Percentiles rank a stretch among this genome's conserved stretches.
These are phyloP conservation scores for Hyperoplus immaculatus DNA, from an alignment of 2,797 vertebrate genomes.

Conservation along the genomic window DNA sequence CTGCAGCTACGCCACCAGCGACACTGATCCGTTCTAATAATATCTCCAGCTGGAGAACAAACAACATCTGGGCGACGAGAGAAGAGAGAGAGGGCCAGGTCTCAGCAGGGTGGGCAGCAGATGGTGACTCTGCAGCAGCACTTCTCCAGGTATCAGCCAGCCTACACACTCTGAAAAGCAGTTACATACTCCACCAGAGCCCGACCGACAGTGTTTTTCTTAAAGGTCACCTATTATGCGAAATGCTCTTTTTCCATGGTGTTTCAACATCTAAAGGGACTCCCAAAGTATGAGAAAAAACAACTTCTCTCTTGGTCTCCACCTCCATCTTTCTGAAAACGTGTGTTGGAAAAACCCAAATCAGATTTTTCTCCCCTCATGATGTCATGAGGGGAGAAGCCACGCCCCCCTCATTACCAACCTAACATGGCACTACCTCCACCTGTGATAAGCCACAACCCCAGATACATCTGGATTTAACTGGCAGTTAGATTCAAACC, in stretches of 20 bases:
- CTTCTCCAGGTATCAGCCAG: slow-evolving; percentile 78
- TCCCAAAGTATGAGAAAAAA: too few relatives aligned
- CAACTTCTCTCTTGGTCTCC: too few relatives aligned
- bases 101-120: slow-evolving; percentile 68
- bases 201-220: background rate
- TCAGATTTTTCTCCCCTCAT: too few relatives aligned
- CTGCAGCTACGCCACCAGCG: slow-evolving; percentile 65
- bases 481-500: too few relatives aligned
- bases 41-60: slow-evolving; percentile 62
- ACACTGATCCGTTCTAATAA: slow-evolving; percentile 57
- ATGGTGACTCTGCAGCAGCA: slow-evolving; percentile 83
- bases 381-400: too few relatives aligned
- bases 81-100: slow-evolving; percentile 47
- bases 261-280: background rate
- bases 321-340: too few relatives aligned
- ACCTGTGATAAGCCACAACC: too few relatives aligned
- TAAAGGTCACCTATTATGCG: background rate
- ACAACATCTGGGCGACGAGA: slow-evolving; percentile 70
- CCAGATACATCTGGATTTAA: too few relatives aligned
- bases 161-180: background rate
- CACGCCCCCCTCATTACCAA: too few relatives aligned
- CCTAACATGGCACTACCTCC: too few relatives aligned
- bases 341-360: too few relatives aligned
- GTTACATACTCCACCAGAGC: background rate
- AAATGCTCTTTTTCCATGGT: too few relatives aligned